These are phyloP conservation scores for Epinotia bilunana DNA, from an alignment of 2,888 invertebrate species.

Conservation along the genomic window DNA sequence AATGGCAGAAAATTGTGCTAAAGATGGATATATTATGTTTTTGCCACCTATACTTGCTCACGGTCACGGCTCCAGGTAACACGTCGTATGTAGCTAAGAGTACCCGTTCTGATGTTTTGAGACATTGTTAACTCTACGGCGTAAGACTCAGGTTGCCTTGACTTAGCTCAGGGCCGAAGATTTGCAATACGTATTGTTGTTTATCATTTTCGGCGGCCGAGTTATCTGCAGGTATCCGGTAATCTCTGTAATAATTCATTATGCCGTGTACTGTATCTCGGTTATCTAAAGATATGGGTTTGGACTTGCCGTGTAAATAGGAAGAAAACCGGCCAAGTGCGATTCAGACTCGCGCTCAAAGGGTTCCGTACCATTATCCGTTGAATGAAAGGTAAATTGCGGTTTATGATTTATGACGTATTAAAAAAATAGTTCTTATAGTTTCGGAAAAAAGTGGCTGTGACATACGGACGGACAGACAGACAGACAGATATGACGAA, in stretches of 20 bases:
- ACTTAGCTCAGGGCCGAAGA: neutral
- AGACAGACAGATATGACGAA: too few relatives aligned
- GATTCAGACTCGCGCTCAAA: too few relatives aligned
- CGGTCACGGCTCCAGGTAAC: too few relatives aligned
- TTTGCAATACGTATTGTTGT: neutral
- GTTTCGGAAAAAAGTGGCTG: too few relatives aligned
- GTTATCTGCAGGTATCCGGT: constrained; percentile 11
- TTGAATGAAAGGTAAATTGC: too few relatives aligned
- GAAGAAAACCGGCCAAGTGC: too few relatives aligned
- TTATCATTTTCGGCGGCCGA: constrained; percentile 2
- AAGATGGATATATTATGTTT: neutral
- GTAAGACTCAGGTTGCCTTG: neutral
- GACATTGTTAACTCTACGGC: neutral
- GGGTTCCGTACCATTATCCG: too few relatives aligned
- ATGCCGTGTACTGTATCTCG: constrained; percentile 17
- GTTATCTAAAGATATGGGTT: constrained; percentile 29
- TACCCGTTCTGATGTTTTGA: neutral
- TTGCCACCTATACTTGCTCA: neutral
- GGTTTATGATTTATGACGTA: too few relatives aligned
- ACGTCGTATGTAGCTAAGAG: neutral
- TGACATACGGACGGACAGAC: too few relatives aligned
- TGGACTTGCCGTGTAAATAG: constrained; percentile 20
- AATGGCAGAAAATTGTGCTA: neutral
- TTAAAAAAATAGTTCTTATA: too few relatives aligned
- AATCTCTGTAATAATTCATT: constrained; percentile 34